Percentiles rank a stretch among this genome's conserved stretches.
These are phyloP conservation scores for Actinostola sp. DNA, from an alignment of 92 coral and sea anemone species.

Conservation along the genomic window DNA sequence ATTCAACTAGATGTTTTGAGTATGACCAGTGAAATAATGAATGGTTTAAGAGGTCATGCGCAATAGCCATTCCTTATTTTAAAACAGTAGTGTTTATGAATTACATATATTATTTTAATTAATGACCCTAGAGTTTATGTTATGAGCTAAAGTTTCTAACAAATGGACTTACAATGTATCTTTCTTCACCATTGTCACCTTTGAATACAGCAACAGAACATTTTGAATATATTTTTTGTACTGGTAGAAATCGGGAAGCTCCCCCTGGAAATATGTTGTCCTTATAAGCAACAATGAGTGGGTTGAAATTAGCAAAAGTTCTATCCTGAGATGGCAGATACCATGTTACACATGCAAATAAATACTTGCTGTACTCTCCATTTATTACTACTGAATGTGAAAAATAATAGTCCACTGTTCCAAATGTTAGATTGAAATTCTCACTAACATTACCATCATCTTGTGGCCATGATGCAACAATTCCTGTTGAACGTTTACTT, in stretches of 20 bases:
- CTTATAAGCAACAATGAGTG: not conserved
- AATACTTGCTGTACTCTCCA: slow-evolving; percentile 28
- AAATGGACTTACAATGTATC: slow-evolving; percentile 11
- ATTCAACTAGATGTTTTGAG: too few species aligned
- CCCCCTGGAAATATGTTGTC: slow-evolving; percentile 21
- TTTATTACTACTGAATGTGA: slow-evolving; percentile 37
- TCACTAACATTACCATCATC: slow-evolving; percentile 24
- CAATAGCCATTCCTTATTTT: too few species aligned
- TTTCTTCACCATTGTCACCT: not conserved
- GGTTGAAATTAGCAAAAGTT: not conserved
- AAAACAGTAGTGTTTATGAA: too few species aligned
- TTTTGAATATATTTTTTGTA: slow-evolving; percentile 40
- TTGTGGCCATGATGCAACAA: slow-evolving; percentile 55
- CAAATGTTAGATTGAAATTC: not conserved
- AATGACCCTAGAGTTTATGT: too few species aligned
- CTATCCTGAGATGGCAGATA: slow-evolving; percentile 9
- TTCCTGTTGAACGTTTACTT: slow-evolving; percentile 11
- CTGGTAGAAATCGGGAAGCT: slow-evolving; percentile 51
- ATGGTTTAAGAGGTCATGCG: too few species aligned
- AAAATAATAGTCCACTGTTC: slow-evolving; percentile 42
- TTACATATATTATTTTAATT: too few species aligned
- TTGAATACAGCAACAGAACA: slow-evolving; percentile 19
- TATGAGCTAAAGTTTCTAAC: not conserved
- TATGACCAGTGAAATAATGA: too few species aligned
- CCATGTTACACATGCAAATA: slow-evolving; percentile 74